Percentiles rank a stretch among this genome's conserved stretches.
Evolutionary conservation across 2,797 vertebrate genomes (phyloP).

Genomic region (Ctenochaetus hawaiiensis): DNA sequence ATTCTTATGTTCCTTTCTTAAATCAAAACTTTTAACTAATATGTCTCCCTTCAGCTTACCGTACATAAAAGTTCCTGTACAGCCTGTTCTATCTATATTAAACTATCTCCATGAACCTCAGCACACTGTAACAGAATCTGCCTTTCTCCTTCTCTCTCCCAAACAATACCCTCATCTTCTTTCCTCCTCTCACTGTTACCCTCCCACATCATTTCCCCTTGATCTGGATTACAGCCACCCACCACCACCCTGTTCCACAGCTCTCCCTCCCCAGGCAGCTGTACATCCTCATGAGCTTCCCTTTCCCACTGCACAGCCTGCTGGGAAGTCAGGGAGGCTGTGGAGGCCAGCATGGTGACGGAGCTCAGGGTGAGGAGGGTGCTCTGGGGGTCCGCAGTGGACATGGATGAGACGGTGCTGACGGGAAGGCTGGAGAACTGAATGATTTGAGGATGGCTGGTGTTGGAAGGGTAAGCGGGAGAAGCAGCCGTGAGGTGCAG

Average conservation of each 20-base stretch:
- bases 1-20: slow-evolving; percentile 12
- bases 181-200: slow-evolving; percentile 42
- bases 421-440: slow-evolving; percentile 52
- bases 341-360: slow-evolving; percentile 63
- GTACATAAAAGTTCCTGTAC: not conserved
- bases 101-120: slow-evolving; percentile 55
- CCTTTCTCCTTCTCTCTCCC: slow-evolving; percentile 66
- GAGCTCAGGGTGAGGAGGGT: slow-evolving; percentile 62
- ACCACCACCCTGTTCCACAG: slow-evolving; percentile 67
- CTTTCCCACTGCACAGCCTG: slow-evolving; percentile 52
- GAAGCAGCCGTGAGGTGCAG: slow-evolving; percentile 62
- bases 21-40: not conserved
- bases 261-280: slow-evolving; percentile 53
- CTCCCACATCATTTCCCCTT: slow-evolving; percentile 67
- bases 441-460: slow-evolving; percentile 67
- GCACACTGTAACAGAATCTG: slow-evolving; percentile 67
- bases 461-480: slow-evolving; percentile 72
- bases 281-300: slow-evolving; percentile 1
- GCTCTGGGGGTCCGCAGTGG: slow-evolving; percentile 34
- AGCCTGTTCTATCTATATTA: slow-evolving; percentile 57
- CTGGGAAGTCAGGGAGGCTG: slow-evolving; percentile 36
- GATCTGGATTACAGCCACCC: slow-evolving; percentile 39
- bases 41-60: slow-evolving; percentile 12
- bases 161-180: slow-evolving; percentile 57
- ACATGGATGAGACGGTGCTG: slow-evolving; percentile 30